Evolutionary conservation across 2,797 vertebrate species (phyloP), one percentile per base, ranked within the genome.

Genomic region (Phalloptychus januarius): DNA sequence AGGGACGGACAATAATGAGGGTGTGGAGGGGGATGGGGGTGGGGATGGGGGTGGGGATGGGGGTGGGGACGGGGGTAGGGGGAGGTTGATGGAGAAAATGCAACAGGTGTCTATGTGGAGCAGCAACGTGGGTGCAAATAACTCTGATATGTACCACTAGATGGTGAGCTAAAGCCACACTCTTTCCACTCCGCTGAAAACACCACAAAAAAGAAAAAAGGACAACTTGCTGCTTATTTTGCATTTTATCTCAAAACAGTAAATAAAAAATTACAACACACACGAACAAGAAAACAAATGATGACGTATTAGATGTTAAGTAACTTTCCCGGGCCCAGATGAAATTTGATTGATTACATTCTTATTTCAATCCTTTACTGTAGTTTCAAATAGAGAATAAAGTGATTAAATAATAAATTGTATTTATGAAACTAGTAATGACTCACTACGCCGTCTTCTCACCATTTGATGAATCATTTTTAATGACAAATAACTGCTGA

Each of bases 91-190:
- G 16, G 69, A 46, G 44, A 46, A 33, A 38, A 23, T 36, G 90
- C 91, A 92, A 92, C 93, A 93, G 87, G 93, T 93, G 70, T 67
- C 44, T n/a, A 20, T 76, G 50, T 74, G 25, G 63, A 75, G 45
- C 28, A 69, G 3, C 15, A 50, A 16, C 44, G n/a, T 48, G 74
- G 12, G 50, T 74, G 33, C 38, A 15, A 67, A 15, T 12, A 52
- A 61, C 50, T 71, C 54, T 5, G 71, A 16, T 5, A 23, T 76
- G 75, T 50, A 61, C 93, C 92, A 88, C 93, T 91, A 94, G 93
- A 91, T 94, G 93, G 92, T 89, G 89, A 86, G 85, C 86, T 91
- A 79, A 50, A 86, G 90, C 85, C 75, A 67, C 88, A 48, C 20
- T 90, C 81, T 76, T 84, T 79, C 38, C 63, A 69, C 10, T 5